Percentiles rank a stretch among this genome's conserved stretches.
These are phyloP conservation scores for Elanoides forficatus DNA, from an alignment of 2,113 vertebrate genomes.

Conservation along the genomic window DNA sequence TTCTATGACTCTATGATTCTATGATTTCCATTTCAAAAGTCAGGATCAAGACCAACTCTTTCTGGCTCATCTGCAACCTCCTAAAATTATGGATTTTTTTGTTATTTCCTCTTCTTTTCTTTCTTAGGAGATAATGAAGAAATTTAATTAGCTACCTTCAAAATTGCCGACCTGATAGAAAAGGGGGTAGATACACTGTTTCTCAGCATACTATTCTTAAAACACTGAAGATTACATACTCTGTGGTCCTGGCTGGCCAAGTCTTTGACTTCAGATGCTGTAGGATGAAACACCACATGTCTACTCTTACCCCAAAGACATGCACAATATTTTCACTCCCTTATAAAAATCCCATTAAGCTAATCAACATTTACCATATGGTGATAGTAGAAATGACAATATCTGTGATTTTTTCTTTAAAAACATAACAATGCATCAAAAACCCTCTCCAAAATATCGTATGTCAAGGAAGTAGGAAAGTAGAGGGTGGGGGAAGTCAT, in stretches of 20 bases:
- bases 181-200: background rate
- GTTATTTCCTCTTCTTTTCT: background rate
- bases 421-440: background rate
- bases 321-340: background rate
- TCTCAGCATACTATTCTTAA: background rate
- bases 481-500: background rate
- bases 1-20: background rate
- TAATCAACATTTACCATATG: background rate
- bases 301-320: background rate
- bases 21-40: background rate
- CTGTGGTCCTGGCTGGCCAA: background rate
- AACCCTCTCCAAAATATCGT: background rate
- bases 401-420: background rate
- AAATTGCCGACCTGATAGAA: background rate
- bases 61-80: background rate
- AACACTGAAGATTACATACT: background rate
- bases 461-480: background rate
- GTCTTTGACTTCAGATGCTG: background rate
- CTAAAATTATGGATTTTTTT: background rate
- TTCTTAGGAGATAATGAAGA: background rate
- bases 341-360: background rate
- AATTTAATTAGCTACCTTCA: background rate
- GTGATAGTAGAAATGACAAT: background rate
- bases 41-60: background rate
- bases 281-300: rapidly evolving